phyloP scores from a whole-genome alignment of 2,888 invertebrate genomes.

The Argynnis bischoffii region DNA sequence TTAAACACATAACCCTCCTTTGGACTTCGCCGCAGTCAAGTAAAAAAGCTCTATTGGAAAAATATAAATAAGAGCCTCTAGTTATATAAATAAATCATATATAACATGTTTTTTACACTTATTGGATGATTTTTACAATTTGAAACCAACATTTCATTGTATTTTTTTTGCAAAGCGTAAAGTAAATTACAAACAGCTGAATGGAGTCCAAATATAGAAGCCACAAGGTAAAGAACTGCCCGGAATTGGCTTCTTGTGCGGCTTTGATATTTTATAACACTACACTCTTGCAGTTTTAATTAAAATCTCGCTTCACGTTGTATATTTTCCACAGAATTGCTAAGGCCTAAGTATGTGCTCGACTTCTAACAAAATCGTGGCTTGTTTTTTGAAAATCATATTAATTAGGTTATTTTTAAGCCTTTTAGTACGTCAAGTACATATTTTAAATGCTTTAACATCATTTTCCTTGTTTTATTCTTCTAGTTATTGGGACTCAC shows the following conservation, averaged over 20 bases:
- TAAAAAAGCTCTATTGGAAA: too few relatives aligned
- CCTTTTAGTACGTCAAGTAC: too few relatives aligned
- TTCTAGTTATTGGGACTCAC: too few relatives aligned
- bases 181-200: conserved; percentile 50
- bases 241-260: conserved; percentile 46
- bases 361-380: conserved; percentile 17
- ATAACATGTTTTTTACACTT: too few relatives aligned
- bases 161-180: conserved; percentile 41
- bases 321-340: conserved; percentile 47
- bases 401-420: conserved; percentile 9
- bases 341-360: conserved; percentile 22
- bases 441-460: too few relatives aligned
- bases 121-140: too few relatives aligned
- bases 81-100: too few relatives aligned
- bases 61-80: too few relatives aligned
- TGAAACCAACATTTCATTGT: too few relatives aligned
- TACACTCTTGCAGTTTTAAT: conserved; percentile 64
- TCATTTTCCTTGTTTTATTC: too few relatives aligned
- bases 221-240: conserved; percentile 47
- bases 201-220: conserved; percentile 45
- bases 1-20: too few relatives aligned
- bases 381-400: conserved; percentile 12
- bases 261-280: conserved; percentile 54
- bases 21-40: too few relatives aligned
- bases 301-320: conserved; percentile 60